These are phyloP conservation scores for Meloe dianella DNA, from an alignment of 2,888 invertebrate genomes.

Conservation along the genomic window DNA sequence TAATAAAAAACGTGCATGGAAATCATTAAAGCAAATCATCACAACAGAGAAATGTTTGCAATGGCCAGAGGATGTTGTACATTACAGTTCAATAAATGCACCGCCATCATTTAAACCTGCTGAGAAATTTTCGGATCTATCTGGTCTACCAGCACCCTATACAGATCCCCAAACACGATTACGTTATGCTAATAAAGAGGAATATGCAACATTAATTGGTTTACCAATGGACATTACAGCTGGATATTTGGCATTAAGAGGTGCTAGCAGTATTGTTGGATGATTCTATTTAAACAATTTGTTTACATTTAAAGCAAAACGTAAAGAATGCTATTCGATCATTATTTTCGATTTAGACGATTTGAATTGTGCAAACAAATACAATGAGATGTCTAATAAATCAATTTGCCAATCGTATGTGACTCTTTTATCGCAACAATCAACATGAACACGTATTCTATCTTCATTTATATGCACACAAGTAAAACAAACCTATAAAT, in stretches of 20 bases:
- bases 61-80: slow-evolving; percentile 78
- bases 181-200: slow-evolving; percentile 83
- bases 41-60: slow-evolving; percentile 78
- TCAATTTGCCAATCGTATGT: slow-evolving; percentile 63
- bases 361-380: slow-evolving; percentile 55
- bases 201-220: slow-evolving; percentile 83
- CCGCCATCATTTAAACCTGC: slow-evolving; percentile 90
- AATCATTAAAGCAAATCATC: slow-evolving; percentile 87
- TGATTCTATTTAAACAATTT: slow-evolving; percentile 52
- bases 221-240: slow-evolving; percentile 92
- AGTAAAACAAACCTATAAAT: slow-evolving; percentile 57
- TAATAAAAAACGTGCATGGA: slow-evolving; percentile 84
- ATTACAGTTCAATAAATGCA: slow-evolving; percentile 88
- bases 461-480: slow-evolving; percentile 54
- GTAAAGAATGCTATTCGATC: slow-evolving; percentile 55
- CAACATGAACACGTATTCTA: slow-evolving; percentile 59
- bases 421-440: slow-evolving; percentile 61
- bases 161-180: slow-evolving; percentile 91
- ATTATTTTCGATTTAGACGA: slow-evolving; percentile 53
- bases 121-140: slow-evolving; percentile 93
- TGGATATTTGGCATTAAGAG: slow-evolving; percentile 85
- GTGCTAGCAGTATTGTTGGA: slow-evolving; percentile 79
- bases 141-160: slow-evolving; percentile 85
- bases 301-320: neutral
- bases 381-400: slow-evolving; percentile 34